Conservation (phyloP, 2,797 vertebrate species). For the Spondyliosoma cantharus region DNA sequence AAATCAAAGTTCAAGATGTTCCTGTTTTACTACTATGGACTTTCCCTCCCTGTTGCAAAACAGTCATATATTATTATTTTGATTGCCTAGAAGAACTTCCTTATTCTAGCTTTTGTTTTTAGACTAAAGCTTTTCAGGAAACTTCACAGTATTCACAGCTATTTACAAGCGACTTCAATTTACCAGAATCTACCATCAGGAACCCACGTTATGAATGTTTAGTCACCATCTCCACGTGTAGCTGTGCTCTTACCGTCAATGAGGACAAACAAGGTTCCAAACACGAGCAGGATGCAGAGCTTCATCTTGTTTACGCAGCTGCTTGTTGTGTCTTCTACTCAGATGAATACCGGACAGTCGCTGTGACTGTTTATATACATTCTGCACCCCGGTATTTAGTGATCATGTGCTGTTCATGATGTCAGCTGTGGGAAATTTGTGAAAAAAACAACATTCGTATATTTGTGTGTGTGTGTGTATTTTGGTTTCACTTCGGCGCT, state of each 20-base stretch:
- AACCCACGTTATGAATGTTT: neutral
- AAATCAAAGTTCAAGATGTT: too few species aligned
- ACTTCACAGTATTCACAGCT: neutral
- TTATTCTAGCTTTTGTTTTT: neutral
- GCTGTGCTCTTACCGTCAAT: conserved; percentile 45
- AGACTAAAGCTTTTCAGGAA: too few species aligned
- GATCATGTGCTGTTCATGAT: conserved; percentile 70
- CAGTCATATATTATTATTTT: neutral
- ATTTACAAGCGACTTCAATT: too few species aligned
- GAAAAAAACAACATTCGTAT: neutral
- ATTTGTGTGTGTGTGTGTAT: conserved; percentile 9
- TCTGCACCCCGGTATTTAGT: conserved; percentile 37
- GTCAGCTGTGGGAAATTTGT: conserved; percentile 18
- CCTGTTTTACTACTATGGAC: too few species aligned
- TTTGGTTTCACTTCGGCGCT: conserved; percentile 67
- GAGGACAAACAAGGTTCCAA: conserved; percentile 51
- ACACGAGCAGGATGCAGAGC: conserved; percentile 58
- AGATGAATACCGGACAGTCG: neutral
- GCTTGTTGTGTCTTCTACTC: neutral
- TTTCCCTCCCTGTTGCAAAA: too few species aligned
- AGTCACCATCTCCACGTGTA: accelerated
- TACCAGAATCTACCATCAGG: neutral
- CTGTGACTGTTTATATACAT: neutral
- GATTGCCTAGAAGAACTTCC: too few species aligned
- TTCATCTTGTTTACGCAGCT: conserved; percentile 67